These are phyloP conservation scores for Aspidiotus rigidus DNA, from an alignment of 2,888 invertebrate genomes.

Conservation along the genomic window DNA sequence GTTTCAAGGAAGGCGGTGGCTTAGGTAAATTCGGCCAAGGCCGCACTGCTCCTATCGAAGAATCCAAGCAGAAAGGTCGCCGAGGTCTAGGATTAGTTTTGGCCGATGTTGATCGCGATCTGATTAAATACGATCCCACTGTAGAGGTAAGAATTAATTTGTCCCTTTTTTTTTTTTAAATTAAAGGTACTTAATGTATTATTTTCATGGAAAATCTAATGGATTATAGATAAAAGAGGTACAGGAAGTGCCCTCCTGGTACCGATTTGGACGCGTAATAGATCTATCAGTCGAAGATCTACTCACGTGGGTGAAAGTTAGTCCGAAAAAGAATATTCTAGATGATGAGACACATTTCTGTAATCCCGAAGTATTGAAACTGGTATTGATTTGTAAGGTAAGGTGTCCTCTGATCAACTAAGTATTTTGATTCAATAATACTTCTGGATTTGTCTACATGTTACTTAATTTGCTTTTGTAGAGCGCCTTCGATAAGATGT, in stretches of 20 bases:
- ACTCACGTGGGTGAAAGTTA: constrained; percentile 55
- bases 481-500: constrained; percentile 71
- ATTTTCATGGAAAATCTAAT: constrained; percentile 15
- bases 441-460: not conserved
- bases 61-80: constrained; percentile 71
- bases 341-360: constrained; percentile 74
- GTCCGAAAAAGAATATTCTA: constrained; percentile 57
- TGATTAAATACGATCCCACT: constrained; percentile 57
- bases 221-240: not conserved
- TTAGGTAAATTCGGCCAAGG: constrained; percentile 80
- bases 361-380: constrained; percentile 55
- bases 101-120: constrained; percentile 45
- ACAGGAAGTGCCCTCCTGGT: constrained; percentile 6
- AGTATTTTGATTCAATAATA: constrained; percentile 4
- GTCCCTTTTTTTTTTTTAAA: constrained; percentile 17
- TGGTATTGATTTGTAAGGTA: constrained; percentile 69
- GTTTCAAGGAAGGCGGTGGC: constrained; percentile 69
- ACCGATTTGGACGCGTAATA: not conserved
- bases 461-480: constrained; percentile 42
- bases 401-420: constrained; percentile 24
- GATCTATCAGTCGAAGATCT: constrained; percentile 7
- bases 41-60: constrained; percentile 64
- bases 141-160: constrained; percentile 45
- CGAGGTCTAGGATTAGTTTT: constrained; percentile 65
- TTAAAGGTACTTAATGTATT: constrained; percentile 19